Evolutionary conservation across 2,888 invertebrate species (phyloP).

Genomic region (Mythimna loreyi): DNA sequence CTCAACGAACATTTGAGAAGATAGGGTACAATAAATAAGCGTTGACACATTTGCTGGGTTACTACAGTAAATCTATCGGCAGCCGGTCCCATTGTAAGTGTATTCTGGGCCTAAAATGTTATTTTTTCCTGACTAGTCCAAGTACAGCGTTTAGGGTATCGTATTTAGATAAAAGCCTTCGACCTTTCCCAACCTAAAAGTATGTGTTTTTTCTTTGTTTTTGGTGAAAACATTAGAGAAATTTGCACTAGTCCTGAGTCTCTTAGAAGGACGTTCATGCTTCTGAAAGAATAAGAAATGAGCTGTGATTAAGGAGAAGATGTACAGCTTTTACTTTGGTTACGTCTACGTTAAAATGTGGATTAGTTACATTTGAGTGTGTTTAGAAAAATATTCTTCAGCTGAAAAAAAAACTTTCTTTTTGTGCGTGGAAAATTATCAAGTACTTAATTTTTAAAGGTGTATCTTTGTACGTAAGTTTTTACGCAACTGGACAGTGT

Average conservation of each 20-base stretch:
- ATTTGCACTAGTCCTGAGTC: conserved; percentile 32
- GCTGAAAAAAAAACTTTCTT: no score
- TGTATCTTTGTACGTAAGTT: no score
- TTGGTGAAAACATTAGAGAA: conserved; percentile 35
- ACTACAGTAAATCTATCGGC: conserved; percentile 41
- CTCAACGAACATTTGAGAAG: conserved; percentile 30
- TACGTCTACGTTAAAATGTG: background rate
- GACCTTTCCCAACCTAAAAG: conserved; percentile 33
- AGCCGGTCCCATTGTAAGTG: conserved; percentile 28
- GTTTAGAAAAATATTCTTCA: no score
- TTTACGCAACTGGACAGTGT: no score
- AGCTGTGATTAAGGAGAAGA: conserved; percentile 31
- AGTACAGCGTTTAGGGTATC: conserved; percentile 37
- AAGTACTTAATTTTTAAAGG: no score
- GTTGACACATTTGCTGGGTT: conserved; percentile 41
- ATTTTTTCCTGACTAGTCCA: conserved; percentile 32
- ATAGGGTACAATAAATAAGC: conserved; percentile 51
- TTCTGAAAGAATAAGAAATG: conserved; percentile 45
- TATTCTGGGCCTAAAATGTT: conserved; percentile 39
- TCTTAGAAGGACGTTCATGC: conserved; percentile 7
- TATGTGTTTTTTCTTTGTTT: conserved; percentile 33
- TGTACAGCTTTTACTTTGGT: conserved; percentile 12
- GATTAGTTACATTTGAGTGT: background rate
- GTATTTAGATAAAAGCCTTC: conserved; percentile 59
- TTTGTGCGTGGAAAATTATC: no score